Base-by-base conservation (phyloP, 2,797 vertebrate genomes). In the Anas bernieri region DNA sequence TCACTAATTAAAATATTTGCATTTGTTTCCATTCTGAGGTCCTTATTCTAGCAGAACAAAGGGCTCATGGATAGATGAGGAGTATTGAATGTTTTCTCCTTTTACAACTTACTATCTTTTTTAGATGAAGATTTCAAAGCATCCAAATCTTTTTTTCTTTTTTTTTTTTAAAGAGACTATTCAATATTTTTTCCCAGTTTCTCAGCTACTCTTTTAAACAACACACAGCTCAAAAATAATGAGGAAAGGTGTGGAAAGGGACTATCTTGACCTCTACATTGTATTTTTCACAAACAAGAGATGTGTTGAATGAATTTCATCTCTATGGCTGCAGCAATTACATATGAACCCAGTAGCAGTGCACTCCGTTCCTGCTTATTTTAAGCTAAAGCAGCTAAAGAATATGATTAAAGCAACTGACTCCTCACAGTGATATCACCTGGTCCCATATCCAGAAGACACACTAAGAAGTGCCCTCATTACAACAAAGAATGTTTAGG, bases 231-330 rank as follows among this genome's bases (percentile, higher is more conserved):
- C 64, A 80, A 72, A 91, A 92, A 81, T 94, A 94, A 95, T 17
- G 48, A 95, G 45, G 46, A 89, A 91, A 88, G 64, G 61, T 70
- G 75, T 80, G 76, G 74, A 95, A 90, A 88, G 30, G 18, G 79
- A 78, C 62, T 75, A 88, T 81, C 89, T 94, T 91, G 89, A 97
- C 93, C 91, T 83, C 87, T 52, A 31, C 17, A 6, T 50, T 50
- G 8, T 39, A 62, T 55, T 89, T 75, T 75, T 81, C 46, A 81
- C 62, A 91, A 55, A 59, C 6, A 68, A 75, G 61, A 68, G 50
- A 68, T 2, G 11, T 8, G 48, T 41, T 79, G 37, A 86, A 79
- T 18, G 3, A 77, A 81, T 66, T 83, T 83, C 21, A 33, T 48
- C 66, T 10, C 1, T 12, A 2, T 7, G 28, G 69, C 58, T 81